phyloP scores from a whole-genome alignment of 2,113 vertebrate genomes.

The Alethe diademata region DNA sequence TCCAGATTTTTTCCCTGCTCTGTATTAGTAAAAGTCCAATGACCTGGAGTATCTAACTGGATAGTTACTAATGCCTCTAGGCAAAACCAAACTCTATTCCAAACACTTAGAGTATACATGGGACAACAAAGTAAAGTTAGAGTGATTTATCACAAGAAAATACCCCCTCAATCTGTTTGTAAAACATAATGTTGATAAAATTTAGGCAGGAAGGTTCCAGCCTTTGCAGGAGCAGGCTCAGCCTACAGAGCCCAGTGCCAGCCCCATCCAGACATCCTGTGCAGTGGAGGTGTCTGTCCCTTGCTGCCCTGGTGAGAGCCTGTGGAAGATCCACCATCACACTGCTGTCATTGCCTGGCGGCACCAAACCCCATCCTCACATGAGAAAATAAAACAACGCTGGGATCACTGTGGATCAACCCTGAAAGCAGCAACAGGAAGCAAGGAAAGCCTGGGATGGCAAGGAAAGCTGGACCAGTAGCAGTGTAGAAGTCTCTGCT shows the following conservation, averaged over 20 bases:
- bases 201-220: background rate
- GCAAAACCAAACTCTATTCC: background rate
- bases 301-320: background rate
- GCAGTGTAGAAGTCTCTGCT: background rate
- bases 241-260: background rate
- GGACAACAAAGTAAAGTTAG: background rate
- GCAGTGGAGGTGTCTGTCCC: background rate
- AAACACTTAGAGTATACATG: background rate
- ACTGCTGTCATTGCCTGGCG: background rate
- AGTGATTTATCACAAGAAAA: slow-evolving; percentile 9
- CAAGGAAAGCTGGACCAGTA: background rate
- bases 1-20: background rate
- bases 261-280: background rate
- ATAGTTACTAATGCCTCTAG: background rate
- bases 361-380: background rate
- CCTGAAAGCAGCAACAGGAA: background rate
- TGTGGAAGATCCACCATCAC: background rate
- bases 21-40: background rate
- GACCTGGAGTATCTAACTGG: background rate
- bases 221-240: background rate
- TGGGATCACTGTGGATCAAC: background rate
- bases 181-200: background rate
- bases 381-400: background rate
- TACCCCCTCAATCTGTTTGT: background rate
- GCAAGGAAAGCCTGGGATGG: background rate